Conservation (phyloP, 2,888 invertebrate genomes). For the Eurytoma adleriae region DNA sequence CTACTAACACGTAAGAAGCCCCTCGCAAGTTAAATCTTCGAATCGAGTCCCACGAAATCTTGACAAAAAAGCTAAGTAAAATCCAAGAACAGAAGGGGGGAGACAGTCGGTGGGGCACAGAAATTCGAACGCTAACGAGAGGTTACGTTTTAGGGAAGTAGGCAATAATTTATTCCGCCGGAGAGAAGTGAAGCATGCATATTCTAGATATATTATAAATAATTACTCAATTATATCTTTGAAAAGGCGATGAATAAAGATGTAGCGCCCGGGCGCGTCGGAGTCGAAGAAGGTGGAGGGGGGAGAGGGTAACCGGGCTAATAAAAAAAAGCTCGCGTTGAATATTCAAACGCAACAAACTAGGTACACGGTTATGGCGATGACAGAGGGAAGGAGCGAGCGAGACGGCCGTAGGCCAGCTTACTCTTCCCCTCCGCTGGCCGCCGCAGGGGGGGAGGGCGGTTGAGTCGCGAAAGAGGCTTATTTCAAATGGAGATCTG, state of each 20-base stretch:
- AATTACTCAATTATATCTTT: conserved; percentile 77
- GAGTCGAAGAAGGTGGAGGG: conserved; percentile 27
- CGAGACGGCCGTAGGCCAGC: conserved; percentile 33
- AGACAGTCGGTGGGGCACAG: neutral
- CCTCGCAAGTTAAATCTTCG: no score
- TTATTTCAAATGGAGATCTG: conserved; percentile 76
- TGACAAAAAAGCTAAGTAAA: neutral
- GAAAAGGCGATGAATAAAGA: conserved; percentile 76
- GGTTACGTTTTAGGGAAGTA: conserved; percentile 74
- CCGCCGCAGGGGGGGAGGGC: conserved; percentile 52
- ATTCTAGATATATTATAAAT: conserved; percentile 77
- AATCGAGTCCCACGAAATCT: neutral
- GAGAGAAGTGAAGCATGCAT: conserved; percentile 76
- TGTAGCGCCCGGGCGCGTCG: conserved; percentile 69
- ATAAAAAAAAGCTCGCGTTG: conserved; percentile 73
- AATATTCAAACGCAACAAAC: conserved; percentile 76
- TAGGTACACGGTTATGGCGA: conserved; percentile 72
- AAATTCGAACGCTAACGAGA: conserved; percentile 73
- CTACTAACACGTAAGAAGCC: conserved; percentile 61
- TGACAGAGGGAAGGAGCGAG: conserved; percentile 53
- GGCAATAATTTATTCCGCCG: conserved; percentile 74
- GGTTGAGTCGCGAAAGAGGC: conserved; percentile 62
- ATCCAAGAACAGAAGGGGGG: neutral
- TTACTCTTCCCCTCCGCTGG: no score
- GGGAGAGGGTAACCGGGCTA: conserved; percentile 70